These are phyloP conservation scores for Zoanthus solanderi DNA, from an alignment of 92 coral and sea anemone species.

Conservation along the genomic window DNA sequence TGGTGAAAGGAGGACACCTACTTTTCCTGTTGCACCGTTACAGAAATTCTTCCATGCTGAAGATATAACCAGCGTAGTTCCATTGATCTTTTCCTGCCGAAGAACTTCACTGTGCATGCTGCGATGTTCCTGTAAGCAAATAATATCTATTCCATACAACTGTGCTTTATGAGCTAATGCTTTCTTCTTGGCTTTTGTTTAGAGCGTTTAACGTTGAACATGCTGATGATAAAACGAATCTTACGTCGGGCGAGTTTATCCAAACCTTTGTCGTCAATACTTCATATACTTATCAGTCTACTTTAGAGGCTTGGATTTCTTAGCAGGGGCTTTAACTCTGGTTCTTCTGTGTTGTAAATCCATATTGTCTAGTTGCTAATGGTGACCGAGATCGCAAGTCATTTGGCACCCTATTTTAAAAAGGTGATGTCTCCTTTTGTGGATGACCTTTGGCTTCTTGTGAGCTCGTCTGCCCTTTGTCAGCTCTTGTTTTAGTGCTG, in stretches of 20 bases:
- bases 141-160: neutral
- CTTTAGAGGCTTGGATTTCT: neutral
- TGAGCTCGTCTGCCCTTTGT: neutral
- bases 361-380: conserved; percentile 14
- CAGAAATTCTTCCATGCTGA: no score
- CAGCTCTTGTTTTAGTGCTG: neutral
- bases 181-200: neutral
- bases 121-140: neutral
- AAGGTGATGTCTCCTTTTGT: no score
- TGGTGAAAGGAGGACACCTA: no score
- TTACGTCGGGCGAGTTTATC: conserved; percentile 29
- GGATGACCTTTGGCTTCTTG: no score
- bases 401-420: neutral
- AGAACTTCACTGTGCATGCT: no score
- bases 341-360: conserved; percentile 7
- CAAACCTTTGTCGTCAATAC: conserved; percentile 18
- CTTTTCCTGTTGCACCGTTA: no score
- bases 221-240: conserved; percentile 35
- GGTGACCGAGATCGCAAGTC: conserved; percentile 12
- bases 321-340: conserved; percentile 16
- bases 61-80: no score
- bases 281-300: conserved; percentile 6
- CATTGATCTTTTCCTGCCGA: no score
- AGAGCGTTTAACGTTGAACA: conserved; percentile 42
- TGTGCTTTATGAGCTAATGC: neutral